Conservation (phyloP, 2,113 vertebrate species). For the Phasianus colchicus region DNA sequence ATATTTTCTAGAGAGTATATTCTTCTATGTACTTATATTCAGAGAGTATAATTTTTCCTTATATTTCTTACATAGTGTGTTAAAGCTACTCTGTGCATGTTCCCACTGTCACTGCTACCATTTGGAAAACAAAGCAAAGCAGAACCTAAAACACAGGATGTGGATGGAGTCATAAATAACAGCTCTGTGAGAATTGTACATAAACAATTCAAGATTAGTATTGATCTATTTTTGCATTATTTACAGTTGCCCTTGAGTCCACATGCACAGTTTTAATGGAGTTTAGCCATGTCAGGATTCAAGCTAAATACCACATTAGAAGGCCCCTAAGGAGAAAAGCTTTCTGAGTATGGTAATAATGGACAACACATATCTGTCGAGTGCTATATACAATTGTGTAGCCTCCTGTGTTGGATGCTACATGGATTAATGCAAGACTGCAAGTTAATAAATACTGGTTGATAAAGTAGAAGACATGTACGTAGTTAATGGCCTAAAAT, state of each 20-base stretch:
- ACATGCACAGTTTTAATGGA: conserved; percentile 36
- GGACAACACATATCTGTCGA: neutral
- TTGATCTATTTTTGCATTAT: conserved; percentile 73
- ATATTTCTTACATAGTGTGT: neutral
- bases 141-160: neutral
- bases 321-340: conserved; percentile 11
- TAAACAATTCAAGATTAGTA: conserved; percentile 61
- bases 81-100: neutral
- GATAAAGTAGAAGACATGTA: conserved; percentile 6
- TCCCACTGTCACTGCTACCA: neutral
- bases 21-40: neutral
- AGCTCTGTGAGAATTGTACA: conserved; percentile 17
- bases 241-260: conserved; percentile 67
- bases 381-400: neutral
- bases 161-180: conserved; percentile 7
- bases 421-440: conserved; percentile 11
- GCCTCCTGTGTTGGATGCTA: neutral
- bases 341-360: neutral
- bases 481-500: neutral
- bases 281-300: conserved; percentile 44
- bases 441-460: conserved; percentile 46
- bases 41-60: neutral
- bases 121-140: neutral
- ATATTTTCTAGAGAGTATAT: neutral
- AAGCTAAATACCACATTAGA: conserved; percentile 63